Evolutionary conservation across 2,888 invertebrate species (phyloP).

Genomic region (Eurytoma adleriae): DNA sequence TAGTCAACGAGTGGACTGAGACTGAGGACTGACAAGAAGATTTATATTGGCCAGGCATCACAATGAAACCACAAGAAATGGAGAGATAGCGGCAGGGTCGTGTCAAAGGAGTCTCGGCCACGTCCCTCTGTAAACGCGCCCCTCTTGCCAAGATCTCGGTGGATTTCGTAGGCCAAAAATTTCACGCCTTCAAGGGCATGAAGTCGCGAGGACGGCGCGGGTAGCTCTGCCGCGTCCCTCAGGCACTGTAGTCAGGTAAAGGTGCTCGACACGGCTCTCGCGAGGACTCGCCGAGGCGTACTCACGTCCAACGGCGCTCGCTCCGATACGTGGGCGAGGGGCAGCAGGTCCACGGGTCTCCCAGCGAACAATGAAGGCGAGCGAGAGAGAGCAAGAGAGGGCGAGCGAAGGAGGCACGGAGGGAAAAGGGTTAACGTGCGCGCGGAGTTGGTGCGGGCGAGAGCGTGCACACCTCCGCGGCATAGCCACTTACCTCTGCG

Average conservation of each 20-base stretch:
- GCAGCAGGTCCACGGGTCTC: not conserved
- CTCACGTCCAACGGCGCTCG: not conserved
- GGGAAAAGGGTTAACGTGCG: not conserved
- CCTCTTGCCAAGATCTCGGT: not conserved
- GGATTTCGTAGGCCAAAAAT: not conserved
- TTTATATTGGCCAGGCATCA: no score
- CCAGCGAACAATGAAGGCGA: not conserved
- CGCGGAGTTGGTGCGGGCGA: not conserved
- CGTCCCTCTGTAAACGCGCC: not conserved
- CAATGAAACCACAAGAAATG: slow-evolving; percentile 9
- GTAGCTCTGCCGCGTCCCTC: not conserved
- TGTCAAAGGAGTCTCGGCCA: slow-evolving; percentile 6
- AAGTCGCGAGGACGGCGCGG: not conserved
- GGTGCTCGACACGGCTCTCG: no score
- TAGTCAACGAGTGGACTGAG: no score
- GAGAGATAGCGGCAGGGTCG: slow-evolving; percentile 11
- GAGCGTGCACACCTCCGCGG: no score
- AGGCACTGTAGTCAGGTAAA: not conserved
- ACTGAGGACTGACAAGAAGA: no score
- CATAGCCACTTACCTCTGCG: no score
- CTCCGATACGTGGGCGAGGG: not conserved
- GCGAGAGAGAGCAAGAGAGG: slow-evolving; percentile 14
- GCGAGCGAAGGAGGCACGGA: not conserved
- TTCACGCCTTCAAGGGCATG: not conserved
- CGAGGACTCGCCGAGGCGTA: no score